Evolutionary conservation across 2,797 vertebrate genomes (phyloP), one percentile per base, ranked within the genome.

Genomic region (Anabas testudineus): DNA sequence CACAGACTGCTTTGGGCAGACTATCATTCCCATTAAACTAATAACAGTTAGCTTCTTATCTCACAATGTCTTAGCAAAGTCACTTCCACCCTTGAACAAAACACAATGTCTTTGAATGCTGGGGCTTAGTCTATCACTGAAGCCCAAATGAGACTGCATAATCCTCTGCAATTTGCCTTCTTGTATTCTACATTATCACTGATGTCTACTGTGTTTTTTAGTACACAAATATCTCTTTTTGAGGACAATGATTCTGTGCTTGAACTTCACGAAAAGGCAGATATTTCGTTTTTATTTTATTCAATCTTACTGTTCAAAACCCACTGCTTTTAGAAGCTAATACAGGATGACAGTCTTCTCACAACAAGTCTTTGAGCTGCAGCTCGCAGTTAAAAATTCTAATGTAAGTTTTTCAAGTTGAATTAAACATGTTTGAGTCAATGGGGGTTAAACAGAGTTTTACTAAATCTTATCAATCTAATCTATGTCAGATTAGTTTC

Each of bases 11-110:
- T 90, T 51, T 76, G 65, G 87, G 88, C 86, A 64, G 69, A 82
- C 84, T 74, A 88, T 90, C 87, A 82, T 81, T 87, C 81, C 73
- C 74, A 88, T 89, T 90, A 82, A 90, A 87, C 84, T 80, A 92
- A 87, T 90, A 89, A 87, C 71, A 76, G 85, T 88, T 87, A 78
- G 85, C 86, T 81, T 78, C 84, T 90, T 92, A 92, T 90, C 89
- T 85, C 74, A 28, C 78, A 82, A 76, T 82, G 88, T 84, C 88
- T 88, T 36, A 71, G 84, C 87, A 89, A 90, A 90, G 91, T 92
- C 90, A 89, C 83, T 85, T 88, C 78, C 76, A 78, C 85, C 87
- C 83, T 86, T 78, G 70, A 92, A 90, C 81, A 88, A 87, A 92
- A 87, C 79, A 81, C 76, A 82, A 66, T 79, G 77, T 78, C 74